These are phyloP conservation scores for Tor tambroides DNA, from an alignment of 2,113 vertebrate species.

Conservation along the genomic window DNA sequence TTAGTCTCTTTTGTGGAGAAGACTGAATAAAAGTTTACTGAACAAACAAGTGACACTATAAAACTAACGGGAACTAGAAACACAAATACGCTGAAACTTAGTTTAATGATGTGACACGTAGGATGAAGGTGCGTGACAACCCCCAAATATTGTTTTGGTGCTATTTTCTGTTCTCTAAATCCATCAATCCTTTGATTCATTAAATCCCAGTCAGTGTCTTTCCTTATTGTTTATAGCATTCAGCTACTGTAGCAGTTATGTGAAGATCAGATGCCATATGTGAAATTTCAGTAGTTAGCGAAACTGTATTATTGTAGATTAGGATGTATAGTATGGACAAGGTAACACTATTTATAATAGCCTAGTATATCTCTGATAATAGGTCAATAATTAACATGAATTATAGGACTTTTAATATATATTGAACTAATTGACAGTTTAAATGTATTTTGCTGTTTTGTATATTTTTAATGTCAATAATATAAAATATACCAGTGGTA, in stretches of 20 bases:
- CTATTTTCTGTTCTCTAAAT: background rate
- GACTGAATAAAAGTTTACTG: too few species aligned
- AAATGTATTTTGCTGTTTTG: background rate
- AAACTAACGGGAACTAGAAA: too few species aligned
- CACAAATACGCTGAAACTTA: background rate
- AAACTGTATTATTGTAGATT: background rate
- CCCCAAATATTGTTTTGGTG: background rate
- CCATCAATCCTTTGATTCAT: background rate
- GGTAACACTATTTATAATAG: background rate
- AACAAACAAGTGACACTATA: too few species aligned
- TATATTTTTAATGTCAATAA: background rate
- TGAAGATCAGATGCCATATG: background rate
- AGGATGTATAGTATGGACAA: background rate
- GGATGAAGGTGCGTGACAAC: background rate
- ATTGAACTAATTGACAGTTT: background rate
- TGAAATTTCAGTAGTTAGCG: background rate
- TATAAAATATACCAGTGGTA: background rate
- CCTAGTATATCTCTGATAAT: background rate
- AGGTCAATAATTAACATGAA: background rate
- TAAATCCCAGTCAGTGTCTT: background rate
- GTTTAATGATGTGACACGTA: background rate
- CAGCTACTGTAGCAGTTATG: background rate
- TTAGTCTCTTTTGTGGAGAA: too few species aligned
- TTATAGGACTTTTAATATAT: background rate
- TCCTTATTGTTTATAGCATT: background rate